Evolutionary conservation across 2,888 invertebrate genomes (phyloP), one percentile per base, ranked within the genome.

Genomic region (Euplexia lucipara): DNA sequence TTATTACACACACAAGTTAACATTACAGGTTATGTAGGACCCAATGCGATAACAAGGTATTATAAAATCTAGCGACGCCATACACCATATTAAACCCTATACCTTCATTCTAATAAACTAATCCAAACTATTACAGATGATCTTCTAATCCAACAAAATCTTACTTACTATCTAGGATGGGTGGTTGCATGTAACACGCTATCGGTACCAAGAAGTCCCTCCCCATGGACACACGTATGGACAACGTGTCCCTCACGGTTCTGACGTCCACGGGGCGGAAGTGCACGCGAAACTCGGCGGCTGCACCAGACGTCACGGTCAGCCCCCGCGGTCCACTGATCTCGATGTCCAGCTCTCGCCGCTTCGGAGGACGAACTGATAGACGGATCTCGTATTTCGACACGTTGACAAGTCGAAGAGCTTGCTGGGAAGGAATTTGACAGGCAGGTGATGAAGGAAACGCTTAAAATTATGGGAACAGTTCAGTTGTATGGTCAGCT

Each of bases 171-270:
- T 90, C 75, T 0, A 94, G 81, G 0, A 87, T 2, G 0, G 94
- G 94, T 2, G 93, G 90, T 68, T 89, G 79, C 88, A 93, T 90
- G 65, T 88, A 93, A 74, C 93, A 93, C 9, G 72, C 57, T 42
- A 94, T 85, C 2, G 91, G 92, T 51, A 92, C 79, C 2, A 34
- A 9, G 20, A 82, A 57, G 16, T 44, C 84, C 26, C 37, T 73
- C 2, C 47, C 75, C 52, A 62, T 37, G 0, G 90, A 89, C 16
- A 86, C 90, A 0, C 90, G 84, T 18, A 94, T 81, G 2, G 56
- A 45, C 47, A 93, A 48, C 58, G 58, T 60, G 65, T 92, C 93
- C 2, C 42, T 45, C 9, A 92, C 37, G 30, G 79, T 61, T 20
- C 89, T 87, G 44, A 88, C 90, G 70, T 88, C 86, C 65, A 65